Evolutionary conservation across 53 echinoderm and acorn worm species (phyloP), one percentile per base, ranked within the genome.

Genomic region (Pentamera pediparva): DNA sequence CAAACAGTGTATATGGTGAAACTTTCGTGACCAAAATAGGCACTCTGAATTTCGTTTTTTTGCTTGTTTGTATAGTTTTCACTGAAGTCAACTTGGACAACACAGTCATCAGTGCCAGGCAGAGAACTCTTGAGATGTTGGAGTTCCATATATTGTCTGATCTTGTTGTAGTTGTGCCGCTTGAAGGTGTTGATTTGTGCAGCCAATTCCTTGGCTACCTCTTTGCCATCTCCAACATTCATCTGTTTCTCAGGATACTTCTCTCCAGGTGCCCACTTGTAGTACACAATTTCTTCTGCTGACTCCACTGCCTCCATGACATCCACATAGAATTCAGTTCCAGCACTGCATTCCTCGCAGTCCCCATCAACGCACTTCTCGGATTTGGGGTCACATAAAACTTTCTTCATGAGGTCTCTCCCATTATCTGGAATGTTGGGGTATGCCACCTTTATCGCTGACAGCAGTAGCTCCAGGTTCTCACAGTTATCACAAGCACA

Each of bases 51-150:
- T 35, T 62, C 6, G 37, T 35, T 21, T 35, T 39, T 64, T 41
- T 64, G 65, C 26, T 64, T 64, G 35, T 64, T 64, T 8, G 39
- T 64, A 34, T 64, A 64, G 38, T 61, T 61, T 32, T 61, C 39
- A 21, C 37, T 64, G n/a, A 64, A 64, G 25, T 64, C 65, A 6
- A 3, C 65, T 39, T 64, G 65, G 20, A 39, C 43, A 5, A 64
- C 65, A 64, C n/a, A 38, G 6, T 64, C 39, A 26, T 64, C 40
- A 27, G 24, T 39, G 4, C 24, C 65, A 64, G 65, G 65, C 62
- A 62, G 21, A 13, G 6, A 13, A 35, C 36, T 62, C 35, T n/a
- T n/a, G n/a, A n/a, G n/a, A n/a, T n/a, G n/a, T n/a, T n/a, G n/a
- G n/a, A n/a, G n/a, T n/a, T n/a, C 52, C 47, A 0, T n/a, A 45